Evolutionary conservation across 2,888 invertebrate species (phyloP).

Genomic region (Notodonta dromedarius): DNA sequence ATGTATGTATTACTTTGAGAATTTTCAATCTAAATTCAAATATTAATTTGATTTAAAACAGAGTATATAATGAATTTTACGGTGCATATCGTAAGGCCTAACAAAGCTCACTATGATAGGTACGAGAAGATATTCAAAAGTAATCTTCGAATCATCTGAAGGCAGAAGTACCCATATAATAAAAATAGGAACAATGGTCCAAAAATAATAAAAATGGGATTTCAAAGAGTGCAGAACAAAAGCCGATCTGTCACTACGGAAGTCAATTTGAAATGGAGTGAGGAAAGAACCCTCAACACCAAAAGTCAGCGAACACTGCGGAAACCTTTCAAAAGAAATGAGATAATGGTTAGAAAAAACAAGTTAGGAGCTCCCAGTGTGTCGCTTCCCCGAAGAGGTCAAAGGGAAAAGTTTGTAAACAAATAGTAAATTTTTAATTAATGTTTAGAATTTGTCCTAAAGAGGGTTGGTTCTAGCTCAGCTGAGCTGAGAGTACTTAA

Average conservation of each 20-base stretch:
- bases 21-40: too few relatives aligned
- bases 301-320: constrained; percentile 30
- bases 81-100: too few relatives aligned
- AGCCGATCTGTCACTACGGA: constrained; percentile 20
- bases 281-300: constrained; percentile 21
- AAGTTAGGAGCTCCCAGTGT: background rate
- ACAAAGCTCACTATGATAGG: too few relatives aligned
- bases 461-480: background rate
- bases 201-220: constrained; percentile 16
- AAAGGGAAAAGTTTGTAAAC: background rate
- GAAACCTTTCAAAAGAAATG: constrained; percentile 23
- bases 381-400: background rate
- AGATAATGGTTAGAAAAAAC: constrained; percentile 12
- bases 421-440: background rate
- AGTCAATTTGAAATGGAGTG: constrained; percentile 38
- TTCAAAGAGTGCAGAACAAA: constrained; percentile 30
- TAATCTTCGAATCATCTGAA: too few relatives aligned
- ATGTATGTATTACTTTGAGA: too few relatives aligned
- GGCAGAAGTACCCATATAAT: too few relatives aligned
- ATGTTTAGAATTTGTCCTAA: background rate
- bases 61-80: too few relatives aligned
- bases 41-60: too few relatives aligned
- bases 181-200: constrained; percentile 5
- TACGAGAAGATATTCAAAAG: too few relatives aligned
- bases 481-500: too few relatives aligned